These are phyloP conservation scores for Drosophila meridiana DNA, from an alignment of 2,888 invertebrate species.

Conservation along the genomic window DNA sequence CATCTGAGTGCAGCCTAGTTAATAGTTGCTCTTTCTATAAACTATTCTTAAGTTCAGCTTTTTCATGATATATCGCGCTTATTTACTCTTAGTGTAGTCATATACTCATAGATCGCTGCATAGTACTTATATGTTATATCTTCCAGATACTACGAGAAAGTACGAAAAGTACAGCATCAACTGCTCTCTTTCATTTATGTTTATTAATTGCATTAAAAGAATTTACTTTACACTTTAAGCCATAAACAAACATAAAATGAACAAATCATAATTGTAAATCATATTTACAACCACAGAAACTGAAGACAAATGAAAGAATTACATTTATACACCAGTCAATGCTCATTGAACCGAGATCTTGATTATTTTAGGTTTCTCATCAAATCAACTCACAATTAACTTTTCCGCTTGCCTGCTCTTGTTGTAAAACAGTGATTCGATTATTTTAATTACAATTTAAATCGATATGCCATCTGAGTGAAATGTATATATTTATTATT, in stretches of 20 bases:
- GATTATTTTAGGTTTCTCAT: not conserved
- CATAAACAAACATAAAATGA: not conserved
- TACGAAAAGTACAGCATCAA: too few species aligned
- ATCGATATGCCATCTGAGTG: slow-evolving; percentile 10
- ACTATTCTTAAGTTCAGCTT: too few species aligned
- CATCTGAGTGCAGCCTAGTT: too few species aligned
- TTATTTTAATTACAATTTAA: slow-evolving; percentile 25
- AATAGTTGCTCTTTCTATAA: too few species aligned
- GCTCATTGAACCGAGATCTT: not conserved
- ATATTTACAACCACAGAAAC: not conserved
- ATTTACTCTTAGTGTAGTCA: too few species aligned
- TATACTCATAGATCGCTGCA: too few species aligned
- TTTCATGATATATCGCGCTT: too few species aligned
- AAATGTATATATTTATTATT: slow-evolving; percentile 26
- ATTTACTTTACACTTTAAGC: not conserved
- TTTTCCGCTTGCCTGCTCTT: not conserved
- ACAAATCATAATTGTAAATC: not conserved
- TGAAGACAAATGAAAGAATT: not conserved
- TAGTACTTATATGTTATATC: too few species aligned
- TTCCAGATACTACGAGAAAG: too few species aligned
- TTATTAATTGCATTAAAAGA: too few species aligned
- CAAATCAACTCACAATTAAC: slow-evolving; percentile 9
- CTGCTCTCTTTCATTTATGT: too few species aligned
- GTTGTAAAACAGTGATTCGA: not conserved
- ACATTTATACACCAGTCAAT: not conserved